Base-by-base conservation (phyloP, 2,113 vertebrate genomes). In the Takifugu flavidus region DNA sequence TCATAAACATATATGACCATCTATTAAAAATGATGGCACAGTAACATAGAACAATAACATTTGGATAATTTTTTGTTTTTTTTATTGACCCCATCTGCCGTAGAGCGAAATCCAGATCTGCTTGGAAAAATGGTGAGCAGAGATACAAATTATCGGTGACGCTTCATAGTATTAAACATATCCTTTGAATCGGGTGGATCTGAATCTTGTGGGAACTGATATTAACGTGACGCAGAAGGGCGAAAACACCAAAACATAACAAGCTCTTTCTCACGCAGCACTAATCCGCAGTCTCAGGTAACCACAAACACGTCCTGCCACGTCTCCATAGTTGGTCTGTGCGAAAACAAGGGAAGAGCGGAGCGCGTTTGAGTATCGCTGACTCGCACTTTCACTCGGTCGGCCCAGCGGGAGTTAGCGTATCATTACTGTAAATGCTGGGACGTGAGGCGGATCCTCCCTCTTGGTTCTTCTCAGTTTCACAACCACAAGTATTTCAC, bases 281-380 rank as follows among this genome's bases (percentile, higher is more conserved):
- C 70, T 74, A 7, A 39, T 60, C 67, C 25, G 2, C 67, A 70
- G 57, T 82, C 62, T 88, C 78, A 74, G 49, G 49, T 86, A 80
- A 79, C 69, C 66, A 67, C 26, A 83, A 87, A 84, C 77, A 85
- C 64, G 63, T 74, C 85, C 80, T 72, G 79, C 84, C 54, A 70
- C 29, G 66, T 61, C 78, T 75, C 73, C 12, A 47, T 59, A 60
- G 74, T 15, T 20, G 59, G 70, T 51, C 42, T 15, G 49, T 55
- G 58, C 53, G 60, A 74, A 84, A 84, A 80, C 71, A 78, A 67
- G 70, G 49, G 59, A 46, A 53, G 67, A 51, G 39, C 34, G 31
- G 25, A 60, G 45, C 65, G 55, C 6, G 52, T 63, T 56, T 56
- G 34, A 39, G 70, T 50, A 53, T 62, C 65, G 54, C 54, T 15